Conservation (phyloP, 1,140 invertebrate species). For the Drosophila elegans region DNA sequence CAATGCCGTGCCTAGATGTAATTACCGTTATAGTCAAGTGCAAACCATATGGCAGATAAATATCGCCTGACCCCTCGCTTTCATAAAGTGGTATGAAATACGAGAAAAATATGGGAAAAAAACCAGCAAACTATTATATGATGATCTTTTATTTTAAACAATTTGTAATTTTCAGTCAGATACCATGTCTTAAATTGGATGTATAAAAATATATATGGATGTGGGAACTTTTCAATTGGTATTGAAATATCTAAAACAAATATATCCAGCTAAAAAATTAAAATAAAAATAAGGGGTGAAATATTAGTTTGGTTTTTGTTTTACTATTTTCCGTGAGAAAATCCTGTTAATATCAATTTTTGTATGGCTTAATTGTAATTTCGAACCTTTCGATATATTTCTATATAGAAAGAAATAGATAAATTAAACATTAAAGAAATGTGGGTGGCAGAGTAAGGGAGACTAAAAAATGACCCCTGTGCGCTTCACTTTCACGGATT, state of each 20-base stretch:
- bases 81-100: conserved; percentile 66
- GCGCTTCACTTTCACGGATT: conserved; percentile 66
- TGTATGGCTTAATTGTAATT: conserved; percentile 58
- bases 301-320: no score
- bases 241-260: no score
- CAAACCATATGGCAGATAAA: conserved; percentile 74
- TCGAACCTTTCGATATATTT: conserved; percentile 34
- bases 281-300: no score
- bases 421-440: conserved; percentile 25
- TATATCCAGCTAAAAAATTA: no score
- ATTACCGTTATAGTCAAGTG: conserved; percentile 81
- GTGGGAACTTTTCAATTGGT: no score
- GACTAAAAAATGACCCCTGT: conserved; percentile 16
- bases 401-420: not conserved
- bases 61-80: conserved; percentile 70
- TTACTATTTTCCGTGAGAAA: no score
- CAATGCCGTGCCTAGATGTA: conserved; percentile 77
- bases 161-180: no score
- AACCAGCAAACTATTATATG: not conserved
- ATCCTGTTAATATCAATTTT: no score
- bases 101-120: conserved; percentile 8
- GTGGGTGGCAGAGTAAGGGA: conserved; percentile 4
- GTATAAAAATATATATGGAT: no score
- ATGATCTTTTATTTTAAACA: no score
- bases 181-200: no score